phyloP scores from a whole-genome alignment of 2,113 vertebrate genomes.

The Rhinopomastus cyanomelas region DNA sequence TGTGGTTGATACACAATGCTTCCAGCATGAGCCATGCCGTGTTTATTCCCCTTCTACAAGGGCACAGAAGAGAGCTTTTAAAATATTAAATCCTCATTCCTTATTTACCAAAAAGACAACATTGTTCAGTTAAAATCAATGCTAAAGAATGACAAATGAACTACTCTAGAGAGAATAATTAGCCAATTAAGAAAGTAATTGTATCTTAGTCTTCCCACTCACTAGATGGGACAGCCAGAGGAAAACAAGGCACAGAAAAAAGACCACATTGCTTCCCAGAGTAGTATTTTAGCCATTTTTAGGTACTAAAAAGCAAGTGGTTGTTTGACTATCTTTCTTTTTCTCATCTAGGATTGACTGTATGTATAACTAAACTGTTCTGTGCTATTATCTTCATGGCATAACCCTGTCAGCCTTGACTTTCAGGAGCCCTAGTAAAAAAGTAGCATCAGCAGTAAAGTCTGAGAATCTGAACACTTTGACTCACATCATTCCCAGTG shows the following conservation, averaged over 20 bases:
- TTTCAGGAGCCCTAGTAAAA: not conserved
- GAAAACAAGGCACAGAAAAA: not conserved
- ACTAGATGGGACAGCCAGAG: not conserved
- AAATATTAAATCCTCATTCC: not conserved
- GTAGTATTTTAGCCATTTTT: not conserved
- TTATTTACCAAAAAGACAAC: not conserved
- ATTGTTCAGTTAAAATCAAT: not conserved
- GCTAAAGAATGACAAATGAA: not conserved
- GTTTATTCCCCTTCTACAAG: not conserved
- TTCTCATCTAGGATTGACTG: not conserved
- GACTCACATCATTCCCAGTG: not conserved
- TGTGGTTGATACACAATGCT: not conserved
- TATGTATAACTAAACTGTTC: not conserved
- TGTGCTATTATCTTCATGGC: rapidly evolving
- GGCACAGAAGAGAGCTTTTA: not conserved
- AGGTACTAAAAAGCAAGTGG: not conserved
- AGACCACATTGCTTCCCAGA: not conserved
- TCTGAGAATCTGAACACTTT: not conserved
- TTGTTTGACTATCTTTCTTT: not conserved
- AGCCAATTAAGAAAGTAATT: not conserved
- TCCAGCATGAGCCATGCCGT: not conserved
- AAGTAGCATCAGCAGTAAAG: not conserved
- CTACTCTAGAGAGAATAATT: not conserved
- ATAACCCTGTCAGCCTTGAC: not conserved
- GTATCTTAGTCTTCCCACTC: not conserved